phyloP scores from a whole-genome alignment of 2,797 vertebrate genomes.

The Anisognathus igniventris region DNA sequence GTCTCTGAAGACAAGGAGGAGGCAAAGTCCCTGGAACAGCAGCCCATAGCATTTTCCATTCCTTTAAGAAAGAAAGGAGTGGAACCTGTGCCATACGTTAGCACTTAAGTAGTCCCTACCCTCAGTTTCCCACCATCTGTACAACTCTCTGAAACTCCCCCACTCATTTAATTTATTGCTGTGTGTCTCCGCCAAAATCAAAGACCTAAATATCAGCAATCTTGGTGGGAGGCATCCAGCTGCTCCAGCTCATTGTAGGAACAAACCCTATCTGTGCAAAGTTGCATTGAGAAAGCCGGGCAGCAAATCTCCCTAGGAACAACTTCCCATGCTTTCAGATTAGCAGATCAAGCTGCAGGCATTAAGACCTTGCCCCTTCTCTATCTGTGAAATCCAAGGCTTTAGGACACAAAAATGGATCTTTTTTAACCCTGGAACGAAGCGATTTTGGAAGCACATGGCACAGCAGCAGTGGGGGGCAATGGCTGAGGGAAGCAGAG shows the following conservation, averaged over 20 bases:
- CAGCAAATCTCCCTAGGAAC: not conserved
- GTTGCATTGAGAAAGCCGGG: not conserved
- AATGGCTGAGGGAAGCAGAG: not conserved
- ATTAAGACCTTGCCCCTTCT: not conserved
- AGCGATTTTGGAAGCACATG: not conserved
- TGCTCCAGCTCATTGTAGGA: not conserved
- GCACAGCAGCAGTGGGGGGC: not conserved
- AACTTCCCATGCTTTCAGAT: slow-evolving; percentile 25
- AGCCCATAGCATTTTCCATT: not conserved
- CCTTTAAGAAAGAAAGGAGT: not conserved
- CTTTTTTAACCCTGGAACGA: slow-evolving; percentile 52
- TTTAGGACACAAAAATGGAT: not conserved
- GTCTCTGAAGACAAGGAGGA: not conserved
- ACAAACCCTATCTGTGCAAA: not conserved
- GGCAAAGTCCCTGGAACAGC: not conserved
- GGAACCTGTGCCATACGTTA: slow-evolving; percentile 16
- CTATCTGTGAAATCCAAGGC: not conserved
- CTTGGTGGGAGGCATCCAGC: slow-evolving; percentile 50
- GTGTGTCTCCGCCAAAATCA: not conserved
- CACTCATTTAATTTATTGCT: not conserved
- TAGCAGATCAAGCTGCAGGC: slow-evolving; percentile 16
- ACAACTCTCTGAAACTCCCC: not conserved
- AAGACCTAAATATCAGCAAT: slow-evolving; percentile 14
- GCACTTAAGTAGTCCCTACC: not conserved
- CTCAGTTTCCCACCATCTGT: slow-evolving; percentile 48